Evolutionary conservation across 2,797 vertebrate genomes (phyloP), one percentile per base, ranked within the genome.

Genomic region (Galaxias olidus): DNA sequence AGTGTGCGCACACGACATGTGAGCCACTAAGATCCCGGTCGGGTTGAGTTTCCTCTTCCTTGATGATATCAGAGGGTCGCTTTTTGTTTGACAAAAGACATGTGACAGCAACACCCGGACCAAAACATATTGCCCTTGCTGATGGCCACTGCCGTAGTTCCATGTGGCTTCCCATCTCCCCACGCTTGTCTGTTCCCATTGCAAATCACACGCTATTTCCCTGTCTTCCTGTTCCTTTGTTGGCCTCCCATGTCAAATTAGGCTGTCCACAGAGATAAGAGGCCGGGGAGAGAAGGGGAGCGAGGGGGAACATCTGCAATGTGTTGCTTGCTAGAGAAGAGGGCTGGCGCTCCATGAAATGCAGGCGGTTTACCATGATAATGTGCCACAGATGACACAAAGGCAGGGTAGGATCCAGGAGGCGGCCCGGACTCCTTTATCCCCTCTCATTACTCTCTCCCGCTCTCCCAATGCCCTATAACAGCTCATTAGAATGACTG

Each of bases 401-500:
- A 72, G 63, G 18, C 69, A 73, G 71, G 65, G 71, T 66, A 65
- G 64, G 69, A 69, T 70, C 72, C 57, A 69, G 66, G 59, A 61
- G 19, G 59, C 30, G 17, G 69, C 58, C 65, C 50, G 52, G 64
- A 62, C 63, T 63, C 57, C 62, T 65, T 74, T 72, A 78, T 74
- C 59, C 69, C 68, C 63, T 69, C 71, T 78, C 77, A 77, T 78
- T 82, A 81, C 65, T 75, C 72, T 76, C 71, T 76, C 71, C 30
- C 30, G 3, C 30, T 30, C 30, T 71, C 69, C 62, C 65, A 43
- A 68, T 68, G 69, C 61, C 70, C 74, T 70, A 58, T 72, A 68
- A 78, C 71, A 58, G 77, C 77, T 80, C 72, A 72, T 76, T 72
- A 68, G 62, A 74, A 80, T 79, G 76, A 77, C 74, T 68, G 63